Percentiles rank a stretch among this genome's conserved stretches.
These are phyloP conservation scores for Pteronotus mesoamericanus DNA, from an alignment of 2,797 vertebrate genomes.

Conservation along the genomic window DNA sequence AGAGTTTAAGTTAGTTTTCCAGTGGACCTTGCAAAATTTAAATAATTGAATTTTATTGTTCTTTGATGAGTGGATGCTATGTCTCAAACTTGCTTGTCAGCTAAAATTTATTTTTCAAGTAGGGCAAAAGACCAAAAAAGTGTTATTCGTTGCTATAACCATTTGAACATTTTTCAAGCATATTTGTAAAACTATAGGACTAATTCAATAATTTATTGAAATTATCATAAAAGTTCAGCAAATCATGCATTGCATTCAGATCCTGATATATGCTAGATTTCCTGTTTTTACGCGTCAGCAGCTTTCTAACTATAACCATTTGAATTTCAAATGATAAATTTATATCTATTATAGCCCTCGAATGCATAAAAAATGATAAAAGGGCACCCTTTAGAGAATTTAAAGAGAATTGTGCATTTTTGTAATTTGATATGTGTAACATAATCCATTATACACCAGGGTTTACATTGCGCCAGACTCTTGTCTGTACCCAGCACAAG, in stretches of 20 bases:
- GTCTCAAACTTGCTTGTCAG: slow-evolving; percentile 62
- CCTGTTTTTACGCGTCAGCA: slow-evolving; percentile 86
- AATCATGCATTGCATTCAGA: slow-evolving; percentile 69
- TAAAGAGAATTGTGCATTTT: slow-evolving; percentile 67
- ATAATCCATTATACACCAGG: slow-evolving; percentile 72
- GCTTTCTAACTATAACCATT: slow-evolving; percentile 88
- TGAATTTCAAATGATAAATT: slow-evolving; percentile 95
- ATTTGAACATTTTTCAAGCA: slow-evolving; percentile 64
- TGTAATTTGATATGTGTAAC: slow-evolving; percentile 78
- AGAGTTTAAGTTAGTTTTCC: slow-evolving; percentile 53
- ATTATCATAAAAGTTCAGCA: slow-evolving; percentile 79
- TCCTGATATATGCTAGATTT: slow-evolving; percentile 70
- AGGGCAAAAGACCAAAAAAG: slow-evolving; percentile 59
- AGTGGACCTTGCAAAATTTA: slow-evolving; percentile 63
- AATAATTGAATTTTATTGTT: slow-evolving; percentile 69
- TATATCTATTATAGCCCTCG: slow-evolving; percentile 86
- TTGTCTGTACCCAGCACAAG: neutral
- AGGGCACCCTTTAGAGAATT: slow-evolving; percentile 78
- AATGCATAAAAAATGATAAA: slow-evolving; percentile 86
- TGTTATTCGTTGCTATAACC: slow-evolving; percentile 52
- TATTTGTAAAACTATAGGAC: slow-evolving; percentile 67
- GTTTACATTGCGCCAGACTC: slow-evolving; percentile 56
- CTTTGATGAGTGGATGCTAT: slow-evolving; percentile 54
- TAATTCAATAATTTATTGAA: slow-evolving; percentile 80
- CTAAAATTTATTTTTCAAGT: slow-evolving; percentile 64